Base-by-base conservation (phyloP, 2,888 invertebrate genomes). In the Argyra leucocephala region DNA sequence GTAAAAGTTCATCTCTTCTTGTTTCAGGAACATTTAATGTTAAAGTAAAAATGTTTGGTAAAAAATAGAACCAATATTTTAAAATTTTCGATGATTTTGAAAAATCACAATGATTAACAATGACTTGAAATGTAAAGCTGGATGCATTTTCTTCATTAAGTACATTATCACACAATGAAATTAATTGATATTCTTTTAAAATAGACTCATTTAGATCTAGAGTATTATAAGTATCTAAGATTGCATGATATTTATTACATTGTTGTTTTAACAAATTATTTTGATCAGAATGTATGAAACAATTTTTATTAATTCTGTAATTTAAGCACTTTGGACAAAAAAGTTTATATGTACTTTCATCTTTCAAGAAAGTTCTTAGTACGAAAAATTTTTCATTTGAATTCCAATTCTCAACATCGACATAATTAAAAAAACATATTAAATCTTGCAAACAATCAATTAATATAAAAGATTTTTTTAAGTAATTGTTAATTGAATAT, bases 371-470 rank as follows among this genome's bases (percentile, higher is more conserved):
- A 15, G 15, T 59, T 23, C 12, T 18, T 1, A 59, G 3, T 15
- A 59, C 0, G 23, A 15, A 59, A 24, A 22, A 18, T 18, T 48
- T 48, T 3, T 15, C n/a, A 9, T 48, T 2, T 5, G 5, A 2
- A 18, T 18, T 48, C 12, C 12, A 2, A n/a, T 48, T 48, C 12
- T 48, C n/a, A 48, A 18, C 18, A 48, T 9, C 6, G 2, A 5
- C 12, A 48, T 48, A 48, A 59, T 59, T 10, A 59, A 59, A 59
- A 23, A 18, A 59, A 59, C 59, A 59, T 23, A 59, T 23, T 15
- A 59, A 23, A 24, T 59, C 21, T 6, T 59, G 4, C 15, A 59
- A 3, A 59, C 23, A 18, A 23, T 59, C 23, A 23, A 59, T 15
- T 23, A 59, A 59, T 5, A 59, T 4, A 15, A 3, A 10, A 23